Evolutionary conservation across 2,797 vertebrate genomes (phyloP).

Genomic region (Amniataba percoides): DNA sequence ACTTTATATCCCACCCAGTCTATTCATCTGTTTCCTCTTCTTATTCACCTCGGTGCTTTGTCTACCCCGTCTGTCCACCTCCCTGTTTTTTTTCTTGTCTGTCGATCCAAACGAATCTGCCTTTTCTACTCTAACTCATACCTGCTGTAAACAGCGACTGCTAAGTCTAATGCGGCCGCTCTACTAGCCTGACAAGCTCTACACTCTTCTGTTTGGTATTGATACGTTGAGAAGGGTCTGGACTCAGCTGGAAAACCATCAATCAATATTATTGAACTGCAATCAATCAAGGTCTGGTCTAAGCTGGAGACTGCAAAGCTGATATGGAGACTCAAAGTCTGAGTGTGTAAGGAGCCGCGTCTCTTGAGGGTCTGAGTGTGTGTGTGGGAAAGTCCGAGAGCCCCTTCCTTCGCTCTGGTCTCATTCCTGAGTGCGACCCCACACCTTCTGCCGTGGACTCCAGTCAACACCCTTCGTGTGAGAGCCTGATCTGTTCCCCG

Average conservation of each 20-base stretch:
- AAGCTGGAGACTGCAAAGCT: conserved; percentile 60
- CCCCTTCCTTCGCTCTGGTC: conserved; percentile 27
- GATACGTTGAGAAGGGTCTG: conserved; percentile 62
- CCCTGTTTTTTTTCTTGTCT: conserved; percentile 13
- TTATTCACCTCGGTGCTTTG: conserved; percentile 23
- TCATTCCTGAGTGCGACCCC: conserved; percentile 57
- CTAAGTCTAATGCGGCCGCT: conserved; percentile 17
- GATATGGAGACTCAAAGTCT: conserved; percentile 79
- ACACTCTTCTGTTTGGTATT: conserved; percentile 44
- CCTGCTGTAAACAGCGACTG: conserved; percentile 28
- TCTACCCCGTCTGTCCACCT: conserved; percentile 9
- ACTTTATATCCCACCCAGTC: conserved; percentile 22
- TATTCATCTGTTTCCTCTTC: conserved; percentile 20
- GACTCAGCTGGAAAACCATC: conserved; percentile 69
- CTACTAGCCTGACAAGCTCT: conserved; percentile 33
- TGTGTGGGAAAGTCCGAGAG: conserved; percentile 55
- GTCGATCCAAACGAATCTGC: conserved; percentile 1
- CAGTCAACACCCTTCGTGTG: conserved; percentile 66
- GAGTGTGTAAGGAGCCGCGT: conserved; percentile 54
- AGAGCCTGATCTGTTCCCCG: conserved; percentile 53
- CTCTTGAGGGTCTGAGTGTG: conserved; percentile 54
- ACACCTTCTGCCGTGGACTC: conserved; percentile 51
- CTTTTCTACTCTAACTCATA: conserved; percentile 7
- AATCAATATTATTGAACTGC: conserved; percentile 79
- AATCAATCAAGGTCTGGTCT: conserved; percentile 78